phyloP scores from a whole-genome alignment of 2,888 invertebrate species.

The Abrostola tripartita region DNA sequence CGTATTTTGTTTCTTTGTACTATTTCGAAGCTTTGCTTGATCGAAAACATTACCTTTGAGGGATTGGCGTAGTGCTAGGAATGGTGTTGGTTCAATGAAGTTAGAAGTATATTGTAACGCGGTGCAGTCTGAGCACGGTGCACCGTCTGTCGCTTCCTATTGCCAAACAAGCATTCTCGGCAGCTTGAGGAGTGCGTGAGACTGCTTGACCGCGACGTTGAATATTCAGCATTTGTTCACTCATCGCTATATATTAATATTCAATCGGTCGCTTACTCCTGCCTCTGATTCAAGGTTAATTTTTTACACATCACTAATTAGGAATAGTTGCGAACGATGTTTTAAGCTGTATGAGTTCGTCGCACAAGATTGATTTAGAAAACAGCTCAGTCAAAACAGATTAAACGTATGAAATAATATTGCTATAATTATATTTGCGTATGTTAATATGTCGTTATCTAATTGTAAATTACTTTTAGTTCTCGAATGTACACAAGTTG shows the following conservation, averaged over 20 bases:
- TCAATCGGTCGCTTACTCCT: constrained; percentile 80
- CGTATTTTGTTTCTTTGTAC: constrained; percentile 27
- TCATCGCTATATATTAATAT: constrained; percentile 77
- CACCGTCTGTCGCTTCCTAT: constrained; percentile 39
- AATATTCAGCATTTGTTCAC: constrained; percentile 80
- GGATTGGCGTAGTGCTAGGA: constrained; percentile 6
- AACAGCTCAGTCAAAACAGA: constrained; percentile 11
- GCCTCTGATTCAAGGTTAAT: constrained; percentile 79
- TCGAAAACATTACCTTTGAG: constrained; percentile 8
- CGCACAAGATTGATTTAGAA: constrained; percentile 49
- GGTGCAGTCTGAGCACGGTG: constrained; percentile 6
- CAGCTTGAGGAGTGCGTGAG: constrained; percentile 67
- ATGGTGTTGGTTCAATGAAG: constrained; percentile 3
- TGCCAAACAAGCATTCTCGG: constrained; percentile 47
- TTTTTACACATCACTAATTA: constrained; percentile 74
- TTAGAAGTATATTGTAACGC: not conserved
- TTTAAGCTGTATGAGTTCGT: constrained; percentile 54
- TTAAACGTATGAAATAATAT: constrained; percentile 20
- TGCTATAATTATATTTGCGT: not conserved
- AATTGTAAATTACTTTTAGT: constrained; percentile 7
- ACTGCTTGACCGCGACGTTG: constrained; percentile 79
- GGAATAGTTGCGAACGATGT: constrained; percentile 65
- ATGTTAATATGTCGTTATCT: constrained; percentile 10
- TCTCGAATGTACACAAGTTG: constrained; percentile 5
- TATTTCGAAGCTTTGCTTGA: constrained; percentile 13